Evolutionary conservation across 2,888 invertebrate species (phyloP).

Genomic region (Lasioglossum villosulum): DNA sequence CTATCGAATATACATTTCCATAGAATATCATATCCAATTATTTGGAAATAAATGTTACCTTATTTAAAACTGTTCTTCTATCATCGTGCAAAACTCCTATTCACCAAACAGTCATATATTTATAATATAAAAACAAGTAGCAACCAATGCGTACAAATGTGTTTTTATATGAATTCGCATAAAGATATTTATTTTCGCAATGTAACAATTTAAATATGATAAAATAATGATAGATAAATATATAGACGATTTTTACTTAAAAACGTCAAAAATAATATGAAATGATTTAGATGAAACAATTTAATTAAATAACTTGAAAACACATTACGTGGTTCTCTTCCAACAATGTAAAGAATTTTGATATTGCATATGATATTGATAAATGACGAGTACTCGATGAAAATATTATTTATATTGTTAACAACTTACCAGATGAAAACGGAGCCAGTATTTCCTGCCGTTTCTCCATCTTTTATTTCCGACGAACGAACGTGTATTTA

Average conservation of each 20-base stretch:
- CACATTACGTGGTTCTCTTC: not conserved
- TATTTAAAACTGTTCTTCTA: slow-evolving; percentile 9
- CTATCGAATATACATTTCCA: slow-evolving; percentile 17
- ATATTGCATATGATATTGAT: slow-evolving; percentile 32
- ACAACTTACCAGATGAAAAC: slow-evolving; percentile 81
- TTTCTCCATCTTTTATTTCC: slow-evolving; percentile 77
- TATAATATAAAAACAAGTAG: slow-evolving; percentile 7
- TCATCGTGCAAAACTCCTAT: not conserved
- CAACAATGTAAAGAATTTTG: slow-evolving; percentile 16
- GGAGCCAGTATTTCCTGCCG: slow-evolving; percentile 80
- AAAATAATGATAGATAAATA: not conserved
- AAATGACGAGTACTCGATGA: slow-evolving; percentile 44
- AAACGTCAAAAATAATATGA: not conserved
- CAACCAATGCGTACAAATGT: not conserved
- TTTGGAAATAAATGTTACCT: not conserved
- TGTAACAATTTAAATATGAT: not conserved
- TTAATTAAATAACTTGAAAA: slow-evolving; percentile 17
- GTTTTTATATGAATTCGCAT: not conserved
- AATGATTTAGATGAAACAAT: slow-evolving; percentile 34
- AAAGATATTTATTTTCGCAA: not conserved
- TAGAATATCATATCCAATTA: not conserved
- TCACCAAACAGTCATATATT: not conserved
- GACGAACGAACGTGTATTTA: slow-evolving; percentile 37
- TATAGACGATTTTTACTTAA: not conserved
- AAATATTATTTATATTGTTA: slow-evolving; percentile 39